These are phyloP conservation scores for Typhlichthys eigenmanni DNA, from an alignment of 2,797 vertebrate genomes.

Conservation along the genomic window DNA sequence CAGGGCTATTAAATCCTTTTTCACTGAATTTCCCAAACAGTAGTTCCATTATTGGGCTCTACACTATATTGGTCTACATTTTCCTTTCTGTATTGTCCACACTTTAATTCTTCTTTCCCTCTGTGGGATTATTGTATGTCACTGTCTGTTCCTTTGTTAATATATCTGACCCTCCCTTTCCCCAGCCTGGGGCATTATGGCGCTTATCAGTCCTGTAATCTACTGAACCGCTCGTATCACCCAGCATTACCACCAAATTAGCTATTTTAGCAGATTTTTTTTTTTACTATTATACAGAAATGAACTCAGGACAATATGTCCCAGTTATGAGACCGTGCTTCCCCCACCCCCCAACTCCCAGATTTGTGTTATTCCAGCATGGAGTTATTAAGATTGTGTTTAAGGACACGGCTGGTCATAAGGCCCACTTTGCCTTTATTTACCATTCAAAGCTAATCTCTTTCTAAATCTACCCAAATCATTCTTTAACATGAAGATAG, in stretches of 20 bases:
- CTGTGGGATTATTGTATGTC: slow-evolving; percentile 39
- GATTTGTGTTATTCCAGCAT: slow-evolving; percentile 50
- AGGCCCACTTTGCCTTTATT: slow-evolving; percentile 67
- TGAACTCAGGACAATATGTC: slow-evolving; percentile 75
- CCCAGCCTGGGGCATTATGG: slow-evolving; percentile 63
- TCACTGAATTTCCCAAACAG: slow-evolving; percentile 60
- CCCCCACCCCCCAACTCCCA: slow-evolving; percentile 1
- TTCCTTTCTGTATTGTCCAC: slow-evolving; percentile 27
- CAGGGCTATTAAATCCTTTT: slow-evolving; percentile 54
- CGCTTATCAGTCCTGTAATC: slow-evolving; percentile 78
- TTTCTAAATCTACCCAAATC: slow-evolving; percentile 65
- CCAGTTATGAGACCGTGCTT: slow-evolving; percentile 54
- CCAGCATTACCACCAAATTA: slow-evolving; percentile 75
- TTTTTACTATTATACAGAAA: slow-evolving; percentile 65
- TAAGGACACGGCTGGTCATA: slow-evolving; percentile 57
- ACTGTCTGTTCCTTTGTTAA: slow-evolving; percentile 38
- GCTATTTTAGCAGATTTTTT: slow-evolving; percentile 70
- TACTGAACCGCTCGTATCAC: slow-evolving; percentile 76
- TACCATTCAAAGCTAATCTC: slow-evolving; percentile 69
- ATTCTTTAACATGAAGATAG: slow-evolving; percentile 60
- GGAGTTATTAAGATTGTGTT: slow-evolving; percentile 63
- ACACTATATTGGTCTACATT: slow-evolving; percentile 67
- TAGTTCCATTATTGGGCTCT: slow-evolving; percentile 51
- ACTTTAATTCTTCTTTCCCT: slow-evolving; percentile 17
- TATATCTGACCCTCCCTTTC: slow-evolving; percentile 49